Percentiles rank a stretch among this genome's conserved stretches.
Evolutionary conservation across 2,888 invertebrate genomes (phyloP).

Genomic region (Buathra laborator): DNA sequence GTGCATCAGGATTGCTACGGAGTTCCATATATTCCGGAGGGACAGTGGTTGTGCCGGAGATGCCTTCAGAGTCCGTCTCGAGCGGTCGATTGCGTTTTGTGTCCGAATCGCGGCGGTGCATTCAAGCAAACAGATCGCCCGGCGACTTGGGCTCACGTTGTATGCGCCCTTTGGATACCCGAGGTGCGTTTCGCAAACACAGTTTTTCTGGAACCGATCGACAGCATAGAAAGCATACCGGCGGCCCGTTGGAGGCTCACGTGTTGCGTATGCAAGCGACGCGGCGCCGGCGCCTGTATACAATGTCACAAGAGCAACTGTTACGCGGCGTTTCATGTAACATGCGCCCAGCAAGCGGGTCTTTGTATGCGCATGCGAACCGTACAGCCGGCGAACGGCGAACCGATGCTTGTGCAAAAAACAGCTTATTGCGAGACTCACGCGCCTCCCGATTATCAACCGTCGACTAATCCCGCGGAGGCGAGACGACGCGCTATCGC

Average conservation of each 20-base stretch:
- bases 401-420: slow-evolving; percentile 95
- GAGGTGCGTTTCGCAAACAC: slow-evolving; percentile 99
- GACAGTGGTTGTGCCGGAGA: slow-evolving; percentile 98
- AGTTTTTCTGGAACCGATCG: slow-evolving; percentile 98
- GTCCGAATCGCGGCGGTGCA: slow-evolving; percentile 99
- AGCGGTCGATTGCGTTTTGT: slow-evolving; percentile 98
- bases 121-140: slow-evolving; percentile 98
- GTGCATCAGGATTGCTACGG: slow-evolving; percentile 99
- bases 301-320: slow-evolving; percentile 99
- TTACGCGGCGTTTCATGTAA: slow-evolving; percentile 99
- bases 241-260: slow-evolving; percentile 98
- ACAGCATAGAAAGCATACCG: slow-evolving; percentile 98
- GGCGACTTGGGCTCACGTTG: slow-evolving; percentile 98
- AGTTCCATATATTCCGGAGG: slow-evolving; percentile 98
- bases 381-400: slow-evolving; percentile 89
- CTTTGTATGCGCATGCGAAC: slow-evolving; percentile 99
- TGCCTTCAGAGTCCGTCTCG: slow-evolving; percentile 98
- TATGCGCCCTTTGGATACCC: slow-evolving; percentile 99
- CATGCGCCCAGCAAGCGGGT: slow-evolving; percentile 98
- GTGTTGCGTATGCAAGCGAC: slow-evolving; percentile 98
- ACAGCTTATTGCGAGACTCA: slow-evolving; percentile 98
- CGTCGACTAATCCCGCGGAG: slow-evolving; percentile 83
- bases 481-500: slow-evolving; percentile 85
- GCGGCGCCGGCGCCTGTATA: slow-evolving; percentile 97
- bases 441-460: slow-evolving; percentile 89